Evolutionary conservation across 2,888 invertebrate species (phyloP).

Genomic region (Nomada ruficornis): DNA sequence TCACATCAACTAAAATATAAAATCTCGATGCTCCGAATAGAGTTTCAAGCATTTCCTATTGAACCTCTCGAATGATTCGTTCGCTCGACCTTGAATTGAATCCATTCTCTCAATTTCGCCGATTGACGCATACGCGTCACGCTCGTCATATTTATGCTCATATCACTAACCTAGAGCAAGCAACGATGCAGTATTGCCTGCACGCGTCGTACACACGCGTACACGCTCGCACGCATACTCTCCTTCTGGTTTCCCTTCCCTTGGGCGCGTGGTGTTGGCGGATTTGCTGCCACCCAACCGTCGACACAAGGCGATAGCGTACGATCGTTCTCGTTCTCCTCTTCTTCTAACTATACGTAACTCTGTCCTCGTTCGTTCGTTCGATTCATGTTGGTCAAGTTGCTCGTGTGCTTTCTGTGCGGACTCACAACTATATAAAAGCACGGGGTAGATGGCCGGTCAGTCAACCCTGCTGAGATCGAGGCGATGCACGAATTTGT

Average conservation of each 20-base stretch:
- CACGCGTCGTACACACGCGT: background rate
- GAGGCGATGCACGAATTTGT: background rate
- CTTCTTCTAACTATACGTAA: conserved; percentile 1
- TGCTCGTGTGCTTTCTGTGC: conserved; percentile 19
- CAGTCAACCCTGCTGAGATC: conserved; percentile 75
- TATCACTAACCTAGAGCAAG: conserved; percentile 79
- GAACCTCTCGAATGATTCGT: background rate
- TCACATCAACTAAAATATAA: too few species aligned
- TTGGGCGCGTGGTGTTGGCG: background rate
- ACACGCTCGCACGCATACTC: background rate
- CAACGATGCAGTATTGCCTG: conserved; percentile 60
- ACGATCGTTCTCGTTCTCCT: conserved; percentile 9
- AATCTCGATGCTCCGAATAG: too few species aligned
- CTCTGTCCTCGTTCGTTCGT: conserved; percentile 9
- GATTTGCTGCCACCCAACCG: conserved; percentile 23
- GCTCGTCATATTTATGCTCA: conserved; percentile 61
- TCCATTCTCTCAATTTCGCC: conserved; percentile 38
- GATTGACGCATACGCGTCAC: conserved; percentile 26
- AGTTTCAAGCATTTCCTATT: background rate
- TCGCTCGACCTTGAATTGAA: conserved; percentile 20
- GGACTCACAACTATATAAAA: conserved; percentile 73
- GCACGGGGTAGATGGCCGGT: conserved; percentile 82
- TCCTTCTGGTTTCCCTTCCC: background rate
- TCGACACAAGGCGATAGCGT: conserved; percentile 69
- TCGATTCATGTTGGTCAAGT: conserved; percentile 26